Conservation (phyloP, 30 jellyfish, hydroid and myxozoan genomes). For the Aurelia sp. region DNA sequence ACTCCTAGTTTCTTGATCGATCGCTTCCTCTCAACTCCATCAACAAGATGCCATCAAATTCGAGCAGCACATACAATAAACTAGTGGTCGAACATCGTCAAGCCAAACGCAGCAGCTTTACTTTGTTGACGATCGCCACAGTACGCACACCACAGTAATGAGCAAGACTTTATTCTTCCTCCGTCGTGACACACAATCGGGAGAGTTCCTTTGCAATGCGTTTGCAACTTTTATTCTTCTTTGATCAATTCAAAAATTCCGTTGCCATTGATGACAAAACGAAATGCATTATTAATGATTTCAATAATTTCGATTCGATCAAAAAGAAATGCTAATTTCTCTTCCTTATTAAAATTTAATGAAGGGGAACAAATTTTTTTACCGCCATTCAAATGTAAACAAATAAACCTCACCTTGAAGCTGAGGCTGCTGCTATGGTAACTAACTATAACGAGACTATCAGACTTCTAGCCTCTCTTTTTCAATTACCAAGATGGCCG, state of each 20-base stretch:
- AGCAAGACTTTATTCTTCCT: no score
- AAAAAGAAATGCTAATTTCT: constrained; percentile 10
- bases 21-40: no score
- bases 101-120: no score
- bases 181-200: no score
- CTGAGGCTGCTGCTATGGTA: constrained; percentile 28
- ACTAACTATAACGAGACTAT: neutral
- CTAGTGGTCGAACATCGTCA: no score
- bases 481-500: no score
- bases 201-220: constrained; percentile 13
- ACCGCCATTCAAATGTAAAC: constrained; percentile 11
- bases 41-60: no score
- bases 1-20: no score
- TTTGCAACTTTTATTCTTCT: neutral
- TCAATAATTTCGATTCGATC: neutral
- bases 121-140: no score
- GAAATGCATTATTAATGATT: constrained; percentile 37
- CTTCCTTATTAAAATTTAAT: constrained; percentile 46
- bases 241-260: neutral
- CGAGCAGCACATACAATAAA: no score
- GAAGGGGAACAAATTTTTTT: constrained; percentile 54
- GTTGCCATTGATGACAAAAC: constrained; percentile 34
- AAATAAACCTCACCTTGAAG: neutral
- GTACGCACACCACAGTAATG: no score
- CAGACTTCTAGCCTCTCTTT: no score